phyloP scores from a whole-genome alignment of 2,113 vertebrate genomes.

The Azemiops feae region DNA sequence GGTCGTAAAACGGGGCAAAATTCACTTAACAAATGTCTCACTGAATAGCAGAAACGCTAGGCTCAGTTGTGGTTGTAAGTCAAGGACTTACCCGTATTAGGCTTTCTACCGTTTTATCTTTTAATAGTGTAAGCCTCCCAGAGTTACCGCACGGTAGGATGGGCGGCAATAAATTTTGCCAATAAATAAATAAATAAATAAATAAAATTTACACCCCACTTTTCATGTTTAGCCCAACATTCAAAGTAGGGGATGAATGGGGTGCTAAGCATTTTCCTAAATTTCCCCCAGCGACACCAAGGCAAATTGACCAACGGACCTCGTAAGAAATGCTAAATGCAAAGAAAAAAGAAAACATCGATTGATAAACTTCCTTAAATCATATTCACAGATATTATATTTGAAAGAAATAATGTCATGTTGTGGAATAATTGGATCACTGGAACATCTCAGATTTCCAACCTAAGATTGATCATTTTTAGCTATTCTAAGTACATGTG shows the following conservation, averaged over 20 bases:
- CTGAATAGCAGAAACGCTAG: too few relatives aligned
- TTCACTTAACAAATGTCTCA: too few relatives aligned
- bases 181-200: too few relatives aligned
- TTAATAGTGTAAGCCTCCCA: too few relatives aligned
- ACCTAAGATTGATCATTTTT: slow-evolving; percentile 49
- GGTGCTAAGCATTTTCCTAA: not conserved
- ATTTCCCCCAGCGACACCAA: not conserved
- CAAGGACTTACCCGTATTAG: too few relatives aligned
- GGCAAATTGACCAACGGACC: not conserved
- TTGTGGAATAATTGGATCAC: slow-evolving; percentile 32
- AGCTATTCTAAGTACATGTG: slow-evolving; percentile 42
- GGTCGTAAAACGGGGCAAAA: too few relatives aligned
- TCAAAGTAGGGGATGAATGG: not conserved
- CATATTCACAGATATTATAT: not conserved
- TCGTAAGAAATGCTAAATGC: not conserved
- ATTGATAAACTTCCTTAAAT: slow-evolving; percentile 21
- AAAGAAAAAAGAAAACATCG: not conserved
- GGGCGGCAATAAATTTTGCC: too few relatives aligned
- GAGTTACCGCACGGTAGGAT: too few relatives aligned
- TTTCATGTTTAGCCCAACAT: not conserved
- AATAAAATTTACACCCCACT: not conserved
- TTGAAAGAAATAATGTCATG: slow-evolving; percentile 21
- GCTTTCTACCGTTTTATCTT: too few relatives aligned
- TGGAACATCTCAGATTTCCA: slow-evolving; percentile 53
- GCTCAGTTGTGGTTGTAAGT: too few relatives aligned